Base-by-base conservation (phyloP, 2,888 invertebrate species). In the Napeogenes inachia region DNA sequence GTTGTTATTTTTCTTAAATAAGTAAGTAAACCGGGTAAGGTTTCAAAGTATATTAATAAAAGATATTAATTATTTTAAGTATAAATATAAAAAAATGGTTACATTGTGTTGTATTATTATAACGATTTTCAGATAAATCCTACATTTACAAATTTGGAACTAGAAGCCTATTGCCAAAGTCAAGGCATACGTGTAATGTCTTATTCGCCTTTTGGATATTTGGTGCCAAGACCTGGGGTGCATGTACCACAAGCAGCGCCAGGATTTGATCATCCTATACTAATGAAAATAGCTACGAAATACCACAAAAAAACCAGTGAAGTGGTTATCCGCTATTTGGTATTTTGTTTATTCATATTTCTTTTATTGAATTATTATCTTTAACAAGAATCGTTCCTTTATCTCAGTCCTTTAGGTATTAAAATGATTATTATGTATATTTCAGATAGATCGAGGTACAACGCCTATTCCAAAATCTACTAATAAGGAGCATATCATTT, bases 291-390 rank as follows among this genome's bases (percentile, higher is more conserved):
- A 30, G 93, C 91, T 0, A 80, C 91, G 56, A 94, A 94, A 68
- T 93, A 94, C 69, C 86, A 87, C 0, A 94, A 94, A 85, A 92
- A 86, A 0, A 81, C 92, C 0, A 91, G 91, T 0, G 94, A 95
- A 85, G 81, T 94, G 35, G 87, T 93, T 4, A 77, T 94, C 30
- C 88, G 93, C 70, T 94, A 93, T 82, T 85, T 93, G 91, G 94
- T 94, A 80, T 84, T 21, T 21, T 21, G 21, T 21, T 21, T 21
- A 21, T 21, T 21, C 21, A 21, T 21, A 21, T 21, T 21, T 21
- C 21, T 21, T 21, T 21, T 21, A 21, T 21, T 21, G 21, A 21
- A 21, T 21, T 21, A 21, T 21, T 21, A 21, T 21, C 0, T 21
- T 21, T 21, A 21, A 21, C 21, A 21, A 21, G 21, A 21, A 21